Evolutionary conservation across 2,797 vertebrate species (phyloP), one percentile per base, ranked within the genome.

Genomic region (Nannoperca obscura): DNA sequence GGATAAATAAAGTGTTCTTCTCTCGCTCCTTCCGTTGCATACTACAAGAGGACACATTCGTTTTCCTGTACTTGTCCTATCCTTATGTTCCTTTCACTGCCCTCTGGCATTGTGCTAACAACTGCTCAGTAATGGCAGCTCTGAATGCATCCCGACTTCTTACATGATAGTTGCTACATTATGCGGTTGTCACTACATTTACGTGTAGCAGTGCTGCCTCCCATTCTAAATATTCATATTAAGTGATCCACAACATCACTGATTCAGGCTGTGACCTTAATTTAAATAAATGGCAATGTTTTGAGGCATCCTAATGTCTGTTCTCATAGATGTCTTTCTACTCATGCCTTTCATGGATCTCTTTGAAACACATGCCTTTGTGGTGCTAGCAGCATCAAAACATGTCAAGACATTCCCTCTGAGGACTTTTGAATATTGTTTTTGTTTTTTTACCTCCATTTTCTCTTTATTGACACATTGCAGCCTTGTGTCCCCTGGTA

Each of bases 281-380:
- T 86, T 86, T 72, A 78, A 57, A 82, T 53, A 57, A 88, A 70
- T 64, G 15, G 57, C 14, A 46, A 83, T 78, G 68, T 75, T 86
- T 75, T 40, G 76, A 76, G n/a, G 81, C 65, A 52, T 69, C 50
- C 50, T 50, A 69, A 76, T 60, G 69, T 66, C 67, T 74, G 24
- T n/a, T n/a, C 42, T 68, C 59, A 79, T 71, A 81, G 77, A 72
- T 75, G 46, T 42, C 63, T 84, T 85, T 80, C 54, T 73, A 65
- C 55, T 59, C 10, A 1, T 53, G 58, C 57, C 81, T 87, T 88
- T 86, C 80, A 85, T 62, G 60, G 67, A 63, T 77, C 34, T 58
- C 70, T 89, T 83, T 87, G 77, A 88, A 88, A 84, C n/a, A 8
- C 10, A 27, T 61, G 60, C 77, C 76, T 88, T 81, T 86, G 77